These are phyloP conservation scores for Murina feae DNA, from an alignment of 2,113 vertebrate species.

Conservation along the genomic window DNA sequence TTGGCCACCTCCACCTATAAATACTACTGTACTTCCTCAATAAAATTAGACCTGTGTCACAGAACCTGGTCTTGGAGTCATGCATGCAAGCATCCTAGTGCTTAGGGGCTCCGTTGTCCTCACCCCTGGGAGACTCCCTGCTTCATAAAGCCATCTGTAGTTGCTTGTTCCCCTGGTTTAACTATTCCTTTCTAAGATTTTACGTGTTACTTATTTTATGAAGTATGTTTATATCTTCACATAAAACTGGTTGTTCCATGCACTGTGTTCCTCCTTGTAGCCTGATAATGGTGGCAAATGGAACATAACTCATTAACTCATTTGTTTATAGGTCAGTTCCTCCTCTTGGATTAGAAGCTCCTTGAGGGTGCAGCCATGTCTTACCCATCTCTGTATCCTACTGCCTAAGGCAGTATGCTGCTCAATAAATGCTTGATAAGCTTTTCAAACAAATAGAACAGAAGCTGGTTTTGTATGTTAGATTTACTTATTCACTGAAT, in stretches of 20 bases:
- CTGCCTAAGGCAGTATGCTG: background rate
- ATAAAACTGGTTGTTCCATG: background rate
- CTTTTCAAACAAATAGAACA: constrained; percentile 1
- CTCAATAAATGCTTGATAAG: background rate
- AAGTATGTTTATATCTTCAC: background rate
- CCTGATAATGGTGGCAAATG: background rate
- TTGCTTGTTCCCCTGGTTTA: background rate
- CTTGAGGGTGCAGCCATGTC: background rate
- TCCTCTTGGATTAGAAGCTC: background rate
- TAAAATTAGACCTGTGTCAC: no score
- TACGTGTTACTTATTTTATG: background rate
- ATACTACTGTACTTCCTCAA: no score
- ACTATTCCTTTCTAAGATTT: background rate
- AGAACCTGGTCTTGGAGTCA: no score
- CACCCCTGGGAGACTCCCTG: no score
- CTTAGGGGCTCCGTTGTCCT: no score
- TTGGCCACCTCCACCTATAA: no score
- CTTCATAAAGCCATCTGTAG: background rate
- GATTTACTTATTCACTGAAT: background rate
- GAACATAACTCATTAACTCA: background rate
- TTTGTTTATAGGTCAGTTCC: constrained; percentile 2
- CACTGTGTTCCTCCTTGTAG: background rate
- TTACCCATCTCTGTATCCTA: background rate
- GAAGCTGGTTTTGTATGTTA: background rate
- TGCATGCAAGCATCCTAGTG: no score